Percentiles rank a stretch among this genome's conserved stretches.
Evolutionary conservation across 2,113 vertebrate species (phyloP).

Genomic region (Forbesichthys papilliferus): DNA sequence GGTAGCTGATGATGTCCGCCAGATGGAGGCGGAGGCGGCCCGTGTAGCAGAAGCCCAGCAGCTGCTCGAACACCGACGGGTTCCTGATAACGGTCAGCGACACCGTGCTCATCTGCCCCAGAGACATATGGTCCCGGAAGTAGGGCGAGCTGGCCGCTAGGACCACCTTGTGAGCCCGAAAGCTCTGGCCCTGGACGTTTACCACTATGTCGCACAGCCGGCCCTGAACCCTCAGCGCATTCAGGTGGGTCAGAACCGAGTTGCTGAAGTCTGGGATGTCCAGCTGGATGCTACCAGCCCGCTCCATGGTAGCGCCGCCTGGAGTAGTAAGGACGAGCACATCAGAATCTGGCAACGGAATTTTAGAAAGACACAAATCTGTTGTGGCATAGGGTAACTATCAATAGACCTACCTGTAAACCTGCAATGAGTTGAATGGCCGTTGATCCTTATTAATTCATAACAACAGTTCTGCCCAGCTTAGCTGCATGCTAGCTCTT

Average conservation of each 20-base stretch:
- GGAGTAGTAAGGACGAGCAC: not conserved
- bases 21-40: conserved; percentile 93
- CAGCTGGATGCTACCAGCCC: conserved; percentile 92
- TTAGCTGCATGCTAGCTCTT: too few species aligned
- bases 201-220: conserved; percentile 97
- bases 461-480: too few species aligned
- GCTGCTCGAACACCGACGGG: conserved; percentile 94
- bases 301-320: conserved; percentile 84
- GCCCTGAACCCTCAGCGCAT: conserved; percentile 95
- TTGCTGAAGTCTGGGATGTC: conserved; percentile 99
- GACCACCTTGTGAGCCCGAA: conserved; percentile 97
- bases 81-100: conserved; percentile 96
- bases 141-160: conserved; percentile 98
- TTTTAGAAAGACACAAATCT: too few species aligned
- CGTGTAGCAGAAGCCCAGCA: conserved; percentile 96
- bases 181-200: conserved; percentile 94
- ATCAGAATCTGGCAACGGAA: too few species aligned
- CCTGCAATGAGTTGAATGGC: too few species aligned
- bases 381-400: too few species aligned
- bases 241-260: conserved; percentile 94
- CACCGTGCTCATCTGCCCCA: conserved; percentile 97
- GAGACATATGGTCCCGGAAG: conserved; percentile 99
- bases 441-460: too few species aligned
- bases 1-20: conserved; percentile 97
- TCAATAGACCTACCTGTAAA: too few species aligned